These are phyloP conservation scores for Poeciliopsis occidentalis DNA, from an alignment of 2,113 vertebrate genomes.

Conservation along the genomic window DNA sequence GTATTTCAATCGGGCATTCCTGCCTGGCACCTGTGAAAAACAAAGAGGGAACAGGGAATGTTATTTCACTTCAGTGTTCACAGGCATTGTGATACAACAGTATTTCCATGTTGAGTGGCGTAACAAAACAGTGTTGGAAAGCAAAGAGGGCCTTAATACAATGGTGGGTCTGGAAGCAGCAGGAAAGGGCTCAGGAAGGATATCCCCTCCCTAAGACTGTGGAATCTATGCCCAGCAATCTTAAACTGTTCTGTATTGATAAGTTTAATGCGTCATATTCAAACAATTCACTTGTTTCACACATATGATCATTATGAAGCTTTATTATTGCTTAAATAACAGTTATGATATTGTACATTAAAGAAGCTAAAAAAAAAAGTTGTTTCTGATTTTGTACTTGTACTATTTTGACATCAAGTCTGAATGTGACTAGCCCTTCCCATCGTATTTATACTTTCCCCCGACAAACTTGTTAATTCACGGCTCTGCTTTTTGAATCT, in stretches of 20 bases:
- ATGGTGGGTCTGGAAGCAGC: conserved; percentile 17
- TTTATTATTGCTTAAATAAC: neutral
- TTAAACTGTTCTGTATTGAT: conserved; percentile 10
- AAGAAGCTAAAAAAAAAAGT: neutral
- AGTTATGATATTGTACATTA: neutral
- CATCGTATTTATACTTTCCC: neutral
- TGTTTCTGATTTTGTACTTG: too few species aligned
- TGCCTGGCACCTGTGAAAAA: conserved; percentile 44
- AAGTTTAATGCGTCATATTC: neutral
- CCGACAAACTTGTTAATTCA: too few species aligned
- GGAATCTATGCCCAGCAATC: conserved; percentile 36
- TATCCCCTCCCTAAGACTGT: conserved; percentile 28
- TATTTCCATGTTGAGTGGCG: neutral
- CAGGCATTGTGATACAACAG: conserved; percentile 11
- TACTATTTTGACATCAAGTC: neutral
- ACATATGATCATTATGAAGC: neutral
- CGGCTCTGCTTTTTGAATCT: too few species aligned
- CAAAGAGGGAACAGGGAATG: neutral
- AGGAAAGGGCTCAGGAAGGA: conserved; percentile 67
- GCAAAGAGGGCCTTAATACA: conserved; percentile 6
- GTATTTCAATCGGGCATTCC: conserved; percentile 50
- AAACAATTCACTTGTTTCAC: neutral
- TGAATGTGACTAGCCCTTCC: neutral
- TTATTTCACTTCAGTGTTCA: conserved; percentile 11
- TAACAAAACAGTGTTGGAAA: neutral